These are phyloP conservation scores for Nephrotoma guestfalica DNA, from an alignment of 2,888 invertebrate genomes.

Conservation along the genomic window DNA sequence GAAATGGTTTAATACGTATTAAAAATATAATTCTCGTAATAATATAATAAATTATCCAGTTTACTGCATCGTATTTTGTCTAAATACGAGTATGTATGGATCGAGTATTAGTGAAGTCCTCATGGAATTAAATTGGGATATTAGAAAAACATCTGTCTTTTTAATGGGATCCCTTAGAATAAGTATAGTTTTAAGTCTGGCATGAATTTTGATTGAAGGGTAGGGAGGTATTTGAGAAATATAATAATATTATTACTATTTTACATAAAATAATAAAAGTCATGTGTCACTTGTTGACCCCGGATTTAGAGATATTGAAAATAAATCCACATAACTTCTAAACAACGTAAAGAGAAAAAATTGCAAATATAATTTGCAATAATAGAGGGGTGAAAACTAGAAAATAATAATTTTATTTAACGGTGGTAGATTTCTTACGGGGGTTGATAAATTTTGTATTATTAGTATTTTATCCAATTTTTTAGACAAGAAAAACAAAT, in stretches of 20 bases:
- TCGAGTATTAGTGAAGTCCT: not conserved
- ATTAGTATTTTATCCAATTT: not conserved
- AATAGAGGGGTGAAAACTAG: not conserved
- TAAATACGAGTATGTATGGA: not conserved
- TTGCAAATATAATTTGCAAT: not conserved
- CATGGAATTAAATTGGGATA: not conserved
- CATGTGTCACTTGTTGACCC: not conserved
- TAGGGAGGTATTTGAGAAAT: not conserved
- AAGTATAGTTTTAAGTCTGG: not conserved
- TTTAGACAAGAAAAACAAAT: not conserved
- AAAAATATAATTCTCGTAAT: not conserved
- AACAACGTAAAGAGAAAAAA: not conserved
- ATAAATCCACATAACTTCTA: not conserved
- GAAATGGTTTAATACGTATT: not conserved
- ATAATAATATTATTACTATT: not conserved
- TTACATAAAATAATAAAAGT: not conserved
- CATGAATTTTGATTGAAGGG: not conserved
- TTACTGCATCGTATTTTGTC: not conserved
- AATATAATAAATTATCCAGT: not conserved
- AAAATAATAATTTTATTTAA: not conserved
- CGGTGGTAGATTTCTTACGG: not conserved
- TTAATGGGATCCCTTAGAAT: not conserved
- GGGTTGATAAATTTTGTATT: not conserved
- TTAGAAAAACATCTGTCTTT: not conserved
- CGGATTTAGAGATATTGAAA: not conserved